These are phyloP conservation scores for Enteromius unitaeniatus DNA, from an alignment of 2,797 vertebrate genomes.

Conservation along the genomic window DNA sequence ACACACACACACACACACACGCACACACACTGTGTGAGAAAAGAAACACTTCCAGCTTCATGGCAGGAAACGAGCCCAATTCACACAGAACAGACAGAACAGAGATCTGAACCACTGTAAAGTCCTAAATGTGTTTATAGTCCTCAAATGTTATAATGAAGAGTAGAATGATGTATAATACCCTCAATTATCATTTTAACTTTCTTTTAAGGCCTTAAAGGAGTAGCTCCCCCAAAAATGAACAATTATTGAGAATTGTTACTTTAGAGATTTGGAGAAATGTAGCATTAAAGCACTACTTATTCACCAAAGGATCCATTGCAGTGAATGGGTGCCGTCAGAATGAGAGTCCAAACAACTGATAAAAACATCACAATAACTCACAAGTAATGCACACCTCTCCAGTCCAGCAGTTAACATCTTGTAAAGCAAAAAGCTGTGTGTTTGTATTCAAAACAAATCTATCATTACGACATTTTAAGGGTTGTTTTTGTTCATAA, in stretches of 20 bases:
- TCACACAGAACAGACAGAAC: constrained; percentile 50
- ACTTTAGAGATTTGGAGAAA: background rate
- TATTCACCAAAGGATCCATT: background rate
- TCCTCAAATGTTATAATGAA: background rate
- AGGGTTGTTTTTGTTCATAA: background rate
- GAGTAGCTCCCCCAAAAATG: background rate
- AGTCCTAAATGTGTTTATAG: background rate
- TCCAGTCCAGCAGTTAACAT: background rate
- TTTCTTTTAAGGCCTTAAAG: background rate
- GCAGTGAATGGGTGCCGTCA: background rate
- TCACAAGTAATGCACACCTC: background rate
- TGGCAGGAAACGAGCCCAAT: constrained; percentile 56
- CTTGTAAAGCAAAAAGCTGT: background rate
- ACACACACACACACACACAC: constrained; percentile 35
- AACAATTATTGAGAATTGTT: background rate
- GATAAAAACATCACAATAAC: background rate
- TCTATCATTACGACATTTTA: background rate
- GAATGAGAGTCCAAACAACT: background rate
- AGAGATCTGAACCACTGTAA: constrained; percentile 2
- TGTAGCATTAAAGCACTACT: background rate
- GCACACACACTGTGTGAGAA: constrained; percentile 49
- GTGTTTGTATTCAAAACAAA: background rate
- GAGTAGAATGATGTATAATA: background rate
- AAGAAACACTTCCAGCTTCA: constrained; percentile 40
- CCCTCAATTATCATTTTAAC: background rate